phyloP scores from a whole-genome alignment of 2,888 invertebrate genomes.

The Drosophila borealis region DNA sequence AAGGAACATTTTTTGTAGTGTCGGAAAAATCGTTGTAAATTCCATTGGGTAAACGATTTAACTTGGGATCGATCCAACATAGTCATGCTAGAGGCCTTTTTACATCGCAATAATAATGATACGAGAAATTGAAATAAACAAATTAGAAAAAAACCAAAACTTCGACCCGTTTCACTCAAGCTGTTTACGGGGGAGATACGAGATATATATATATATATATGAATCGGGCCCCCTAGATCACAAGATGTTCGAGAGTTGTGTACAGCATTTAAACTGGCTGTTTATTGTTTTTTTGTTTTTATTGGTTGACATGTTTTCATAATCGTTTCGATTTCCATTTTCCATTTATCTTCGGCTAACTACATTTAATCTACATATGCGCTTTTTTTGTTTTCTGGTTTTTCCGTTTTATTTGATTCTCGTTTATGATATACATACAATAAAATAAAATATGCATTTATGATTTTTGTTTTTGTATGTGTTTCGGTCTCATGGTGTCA shows the following conservation, averaged over 20 bases:
- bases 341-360: conserved; percentile 49
- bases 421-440: conserved; percentile 60
- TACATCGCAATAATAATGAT: conserved; percentile 52
- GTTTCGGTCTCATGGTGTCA: conserved; percentile 14
- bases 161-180: background rate
- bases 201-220: background rate
- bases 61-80: conserved; percentile 31
- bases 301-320: conserved; percentile 33
- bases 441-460: conserved; percentile 65
- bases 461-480: conserved; percentile 28
- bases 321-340: conserved; percentile 34
- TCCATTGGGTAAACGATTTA: conserved; percentile 42
- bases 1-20: conserved; percentile 67
- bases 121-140: conserved; percentile 41
- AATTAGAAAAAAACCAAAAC: conserved; percentile 15
- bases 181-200: background rate
- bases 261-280: conserved; percentile 51
- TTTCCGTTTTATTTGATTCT: conserved; percentile 61
- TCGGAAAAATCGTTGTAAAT: conserved; percentile 54
- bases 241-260: conserved; percentile 37
- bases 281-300: conserved; percentile 34
- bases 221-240: conserved; percentile 23
- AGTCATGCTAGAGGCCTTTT: conserved; percentile 57
- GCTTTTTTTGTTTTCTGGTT: conserved; percentile 50
- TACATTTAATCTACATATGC: conserved; percentile 66